Percentiles rank a stretch among this genome's conserved stretches.
Evolutionary conservation across 2,113 vertebrate genomes (phyloP).

Genomic region (Procavia capensis): DNA sequence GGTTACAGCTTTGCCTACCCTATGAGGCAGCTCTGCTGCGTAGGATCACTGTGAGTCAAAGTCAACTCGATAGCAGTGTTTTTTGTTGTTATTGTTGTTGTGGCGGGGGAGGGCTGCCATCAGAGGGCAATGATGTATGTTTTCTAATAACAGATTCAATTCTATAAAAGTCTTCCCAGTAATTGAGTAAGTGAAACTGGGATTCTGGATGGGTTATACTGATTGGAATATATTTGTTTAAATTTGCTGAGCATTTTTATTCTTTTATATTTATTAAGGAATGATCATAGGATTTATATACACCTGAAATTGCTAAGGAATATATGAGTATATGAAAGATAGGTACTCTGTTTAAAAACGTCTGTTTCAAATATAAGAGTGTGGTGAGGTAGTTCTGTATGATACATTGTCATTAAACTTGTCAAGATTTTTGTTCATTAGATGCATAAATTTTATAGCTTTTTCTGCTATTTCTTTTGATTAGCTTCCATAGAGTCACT

Average conservation of each 20-base stretch:
- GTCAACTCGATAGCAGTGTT: neutral
- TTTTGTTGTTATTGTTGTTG: neutral
- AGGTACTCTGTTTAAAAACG: slow-evolving; percentile 14
- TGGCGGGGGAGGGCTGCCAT: neutral
- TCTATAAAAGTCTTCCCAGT: neutral
- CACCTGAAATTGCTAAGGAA: neutral
- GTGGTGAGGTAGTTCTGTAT: neutral
- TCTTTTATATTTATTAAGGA: neutral
- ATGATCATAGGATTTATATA: slow-evolving; percentile 29
- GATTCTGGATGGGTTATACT: neutral
- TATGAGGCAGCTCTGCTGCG: neutral
- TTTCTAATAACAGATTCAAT: neutral
- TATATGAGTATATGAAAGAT: neutral
- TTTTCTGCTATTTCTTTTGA: neutral
- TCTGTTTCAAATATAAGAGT: slow-evolving; percentile 22
- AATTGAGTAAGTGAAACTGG: neutral
- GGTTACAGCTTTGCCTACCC: neutral
- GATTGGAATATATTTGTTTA: neutral
- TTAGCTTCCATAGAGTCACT: neutral
- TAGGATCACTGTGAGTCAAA: neutral
- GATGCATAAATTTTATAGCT: neutral
- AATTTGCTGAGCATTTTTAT: neutral
- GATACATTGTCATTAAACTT: neutral
- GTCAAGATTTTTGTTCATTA: neutral
- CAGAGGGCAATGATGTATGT: slow-evolving; percentile 56